Evolutionary conservation across 2,888 invertebrate species (phyloP).

Genomic region (Cataglyphis altisquamis): DNA sequence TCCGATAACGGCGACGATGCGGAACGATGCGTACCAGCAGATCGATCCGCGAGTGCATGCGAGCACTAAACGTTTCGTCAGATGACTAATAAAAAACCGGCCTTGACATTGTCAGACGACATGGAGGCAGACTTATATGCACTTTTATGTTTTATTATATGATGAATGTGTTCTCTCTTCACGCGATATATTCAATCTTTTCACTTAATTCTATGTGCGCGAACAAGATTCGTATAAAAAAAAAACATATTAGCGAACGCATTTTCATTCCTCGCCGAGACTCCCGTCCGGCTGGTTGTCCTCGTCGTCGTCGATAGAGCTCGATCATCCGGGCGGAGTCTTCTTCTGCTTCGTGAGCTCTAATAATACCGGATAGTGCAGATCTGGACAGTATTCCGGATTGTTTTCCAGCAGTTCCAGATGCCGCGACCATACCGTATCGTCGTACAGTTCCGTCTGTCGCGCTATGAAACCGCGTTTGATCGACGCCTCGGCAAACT

Average conservation of each 20-base stretch:
- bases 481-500: constrained; percentile 89
- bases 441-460: constrained; percentile 89
- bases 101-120: constrained; percentile 39
- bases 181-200: not conserved
- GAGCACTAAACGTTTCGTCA: constrained; percentile 46
- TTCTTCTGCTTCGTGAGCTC: constrained; percentile 88
- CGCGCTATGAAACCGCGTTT: constrained; percentile 88
- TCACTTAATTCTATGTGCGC: not conserved
- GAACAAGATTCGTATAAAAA: not conserved
- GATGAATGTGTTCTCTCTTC: not conserved
- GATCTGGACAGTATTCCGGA: constrained; percentile 90
- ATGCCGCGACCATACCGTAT: constrained; percentile 90
- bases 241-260: not conserved
- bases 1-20: constrained; percentile 43
- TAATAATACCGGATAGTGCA: constrained; percentile 91
- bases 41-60: constrained; percentile 40
- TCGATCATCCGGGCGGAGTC: constrained; percentile 78
- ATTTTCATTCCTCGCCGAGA: constrained; percentile 25
- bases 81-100: constrained; percentile 38
- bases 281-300: constrained; percentile 26
- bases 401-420: constrained; percentile 88
- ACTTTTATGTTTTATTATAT: constrained; percentile 9
- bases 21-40: constrained; percentile 47
- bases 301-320: constrained; percentile 45
- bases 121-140: not conserved